phyloP scores from a whole-genome alignment of 2,113 vertebrate species.

The Balaeniceps rex region DNA sequence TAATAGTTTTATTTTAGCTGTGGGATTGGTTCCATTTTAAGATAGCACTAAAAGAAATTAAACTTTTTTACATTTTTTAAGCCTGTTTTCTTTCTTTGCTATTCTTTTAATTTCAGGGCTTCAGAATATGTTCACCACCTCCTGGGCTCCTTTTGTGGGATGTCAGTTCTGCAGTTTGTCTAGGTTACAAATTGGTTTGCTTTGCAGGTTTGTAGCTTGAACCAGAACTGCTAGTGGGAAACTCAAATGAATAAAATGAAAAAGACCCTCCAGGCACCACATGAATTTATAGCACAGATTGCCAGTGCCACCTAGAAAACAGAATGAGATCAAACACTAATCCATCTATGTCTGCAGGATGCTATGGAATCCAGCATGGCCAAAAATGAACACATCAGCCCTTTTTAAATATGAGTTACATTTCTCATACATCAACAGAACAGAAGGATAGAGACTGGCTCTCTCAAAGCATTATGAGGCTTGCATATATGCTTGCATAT shows the following conservation, averaged over 20 bases:
- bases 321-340: neutral
- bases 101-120: neutral
- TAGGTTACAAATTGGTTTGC: slow-evolving; percentile 12
- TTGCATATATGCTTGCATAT: neutral
- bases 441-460: neutral
- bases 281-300: slow-evolving; percentile 16
- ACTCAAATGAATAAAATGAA: slow-evolving; percentile 12
- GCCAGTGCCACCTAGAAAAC: slow-evolving; percentile 31
- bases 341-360: neutral
- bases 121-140: neutral
- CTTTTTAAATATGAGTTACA: neutral
- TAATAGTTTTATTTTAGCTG: neutral
- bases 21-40: neutral
- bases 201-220: slow-evolving; percentile 30
- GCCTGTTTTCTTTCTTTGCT: neutral
- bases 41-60: neutral
- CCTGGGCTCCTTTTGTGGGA: neutral
- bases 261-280: neutral
- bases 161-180: neutral
- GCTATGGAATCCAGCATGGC: neutral
- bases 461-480: neutral
- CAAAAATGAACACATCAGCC: neutral
- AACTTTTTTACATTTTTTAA: neutral
- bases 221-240: neutral
- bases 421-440: neutral